Conservation (phyloP, 2,797 vertebrate species). For the Hyperoplus lanceolatus region DNA sequence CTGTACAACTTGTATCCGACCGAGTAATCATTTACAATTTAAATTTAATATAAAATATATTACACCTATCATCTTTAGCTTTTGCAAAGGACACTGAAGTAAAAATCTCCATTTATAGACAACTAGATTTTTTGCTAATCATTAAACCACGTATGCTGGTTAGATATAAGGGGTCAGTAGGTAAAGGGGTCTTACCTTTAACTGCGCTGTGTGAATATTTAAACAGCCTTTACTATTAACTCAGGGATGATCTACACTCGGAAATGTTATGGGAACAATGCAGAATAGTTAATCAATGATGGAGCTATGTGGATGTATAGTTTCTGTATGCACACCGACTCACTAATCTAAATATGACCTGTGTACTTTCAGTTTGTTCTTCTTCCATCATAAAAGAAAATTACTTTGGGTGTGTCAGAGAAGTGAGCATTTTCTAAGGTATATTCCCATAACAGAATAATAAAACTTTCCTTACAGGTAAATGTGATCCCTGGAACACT, state of each 20-base stretch:
- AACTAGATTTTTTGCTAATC: slow-evolving; percentile 35
- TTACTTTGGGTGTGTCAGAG: background rate
- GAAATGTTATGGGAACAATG: background rate
- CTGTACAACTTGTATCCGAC: background rate
- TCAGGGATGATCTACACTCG: background rate
- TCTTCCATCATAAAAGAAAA: background rate
- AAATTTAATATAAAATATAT: background rate
- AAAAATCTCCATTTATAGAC: slow-evolving; percentile 15
- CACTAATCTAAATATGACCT: background rate
- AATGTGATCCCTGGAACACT: too few species aligned
- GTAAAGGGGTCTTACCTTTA: slow-evolving; percentile 21
- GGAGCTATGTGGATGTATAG: background rate
- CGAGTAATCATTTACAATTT: background rate
- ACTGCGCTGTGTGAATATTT: background rate
- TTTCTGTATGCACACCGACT: background rate
- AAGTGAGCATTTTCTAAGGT: too few species aligned
- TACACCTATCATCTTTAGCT: background rate
- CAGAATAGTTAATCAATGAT: slow-evolving; percentile 12
- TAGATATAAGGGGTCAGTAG: slow-evolving; percentile 33
- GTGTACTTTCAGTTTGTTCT: background rate
- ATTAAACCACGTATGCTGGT: slow-evolving; percentile 29
- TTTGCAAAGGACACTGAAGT: background rate
- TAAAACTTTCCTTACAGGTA: too few species aligned
- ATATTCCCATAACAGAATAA: too few species aligned
- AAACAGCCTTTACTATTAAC: background rate